phyloP scores from a whole-genome alignment of 2,797 vertebrate species.

The Gymnoscopelus braueri region DNA sequence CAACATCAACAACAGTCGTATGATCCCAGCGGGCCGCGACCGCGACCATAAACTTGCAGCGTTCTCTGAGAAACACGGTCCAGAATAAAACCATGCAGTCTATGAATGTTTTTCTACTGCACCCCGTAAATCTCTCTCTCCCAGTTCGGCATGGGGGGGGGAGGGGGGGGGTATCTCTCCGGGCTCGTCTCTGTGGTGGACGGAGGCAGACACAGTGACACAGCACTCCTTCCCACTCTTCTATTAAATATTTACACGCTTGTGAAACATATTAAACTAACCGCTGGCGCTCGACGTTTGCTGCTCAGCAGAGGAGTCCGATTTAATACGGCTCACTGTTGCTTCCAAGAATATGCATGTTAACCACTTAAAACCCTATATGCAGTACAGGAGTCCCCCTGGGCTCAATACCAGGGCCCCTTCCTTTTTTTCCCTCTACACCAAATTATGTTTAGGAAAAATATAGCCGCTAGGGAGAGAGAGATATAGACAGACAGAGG shows the following conservation, averaged over 20 bases:
- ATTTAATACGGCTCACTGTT: conserved; percentile 78
- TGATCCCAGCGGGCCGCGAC: conserved; percentile 39
- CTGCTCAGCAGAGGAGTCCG: conserved; percentile 69
- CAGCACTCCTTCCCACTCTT: conserved; percentile 69
- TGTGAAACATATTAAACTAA: conserved; percentile 81
- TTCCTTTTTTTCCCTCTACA: background rate
- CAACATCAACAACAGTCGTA: conserved; percentile 62
- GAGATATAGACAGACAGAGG: conserved; percentile 15
- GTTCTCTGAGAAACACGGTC: conserved; percentile 30
- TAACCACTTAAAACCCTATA: conserved; percentile 11
- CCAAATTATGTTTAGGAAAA: background rate
- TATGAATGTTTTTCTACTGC: conserved; percentile 39
- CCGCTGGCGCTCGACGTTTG: conserved; percentile 65
- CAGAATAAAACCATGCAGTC: conserved; percentile 38
- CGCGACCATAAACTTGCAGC: conserved; percentile 9
- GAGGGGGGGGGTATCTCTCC: conserved; percentile 8
- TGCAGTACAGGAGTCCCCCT: no score
- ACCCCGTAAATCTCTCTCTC: conserved; percentile 55
- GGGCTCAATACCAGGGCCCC: background rate
- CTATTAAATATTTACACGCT: conserved; percentile 83
- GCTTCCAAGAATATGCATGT: conserved; percentile 75
- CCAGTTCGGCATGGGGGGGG: conserved; percentile 48
- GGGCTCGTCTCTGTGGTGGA: conserved; percentile 51
- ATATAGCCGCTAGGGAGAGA: background rate
- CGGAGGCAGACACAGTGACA: conserved; percentile 69